Evolutionary conservation across 2,113 vertebrate species (phyloP).

Genomic region (Halichoeres trimaculatus): DNA sequence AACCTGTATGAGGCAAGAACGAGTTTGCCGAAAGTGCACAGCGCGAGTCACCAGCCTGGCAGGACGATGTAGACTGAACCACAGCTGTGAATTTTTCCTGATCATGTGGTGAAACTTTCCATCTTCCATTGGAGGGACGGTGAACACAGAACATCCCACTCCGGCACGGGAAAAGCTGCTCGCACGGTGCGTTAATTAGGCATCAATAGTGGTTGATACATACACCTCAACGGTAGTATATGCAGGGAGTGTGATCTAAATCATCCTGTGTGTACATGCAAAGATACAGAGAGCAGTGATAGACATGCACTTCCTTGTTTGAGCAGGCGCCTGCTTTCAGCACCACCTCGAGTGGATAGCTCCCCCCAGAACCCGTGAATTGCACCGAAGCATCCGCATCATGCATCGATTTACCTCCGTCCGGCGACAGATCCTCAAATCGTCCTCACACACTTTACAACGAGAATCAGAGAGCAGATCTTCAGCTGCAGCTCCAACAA

Average conservation of each 20-base stretch:
- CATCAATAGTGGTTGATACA: background rate
- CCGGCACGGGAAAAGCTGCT: constrained; percentile 11
- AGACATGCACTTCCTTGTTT: constrained; percentile 59
- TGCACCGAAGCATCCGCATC: constrained; percentile 21
- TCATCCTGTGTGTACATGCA: background rate
- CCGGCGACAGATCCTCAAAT: constrained; percentile 59
- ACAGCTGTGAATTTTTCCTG: constrained; percentile 28
- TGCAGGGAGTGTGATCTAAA: background rate
- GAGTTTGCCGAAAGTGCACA: constrained; percentile 41
- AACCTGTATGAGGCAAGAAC: constrained; percentile 6
- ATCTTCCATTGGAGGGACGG: constrained; percentile 55
- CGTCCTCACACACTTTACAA: constrained; percentile 48
- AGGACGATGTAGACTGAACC: constrained; percentile 51
- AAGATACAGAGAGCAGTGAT: background rate
- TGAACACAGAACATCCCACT: constrained; percentile 51
- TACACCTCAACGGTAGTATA: background rate
- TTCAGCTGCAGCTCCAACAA: constrained; percentile 36
- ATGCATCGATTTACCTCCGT: constrained; percentile 75
- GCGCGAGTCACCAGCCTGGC: constrained; percentile 27
- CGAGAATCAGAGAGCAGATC: constrained; percentile 34
- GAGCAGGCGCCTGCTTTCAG: constrained; percentile 73
- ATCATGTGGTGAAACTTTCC: constrained; percentile 78
- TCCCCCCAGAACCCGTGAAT: constrained; percentile 34
- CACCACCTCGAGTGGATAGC: constrained; percentile 75
- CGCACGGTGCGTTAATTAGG: constrained; percentile 11